Evolutionary conservation across 2,797 vertebrate species (phyloP).

Genomic region (Cossypha niveicapilla): DNA sequence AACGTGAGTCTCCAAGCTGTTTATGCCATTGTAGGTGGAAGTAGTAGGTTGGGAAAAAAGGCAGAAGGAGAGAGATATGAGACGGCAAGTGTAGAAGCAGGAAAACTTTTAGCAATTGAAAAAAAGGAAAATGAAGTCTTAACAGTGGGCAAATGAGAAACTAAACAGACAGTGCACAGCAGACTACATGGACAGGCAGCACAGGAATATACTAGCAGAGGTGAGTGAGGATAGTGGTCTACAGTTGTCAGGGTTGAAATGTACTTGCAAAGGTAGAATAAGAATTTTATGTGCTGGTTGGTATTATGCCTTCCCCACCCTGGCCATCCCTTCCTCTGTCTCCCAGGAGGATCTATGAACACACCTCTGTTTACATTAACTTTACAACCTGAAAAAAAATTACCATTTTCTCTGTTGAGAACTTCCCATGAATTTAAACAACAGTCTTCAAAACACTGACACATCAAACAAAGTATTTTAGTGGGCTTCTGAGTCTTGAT

Average conservation of each 20-base stretch:
- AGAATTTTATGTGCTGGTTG: neutral
- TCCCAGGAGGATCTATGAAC: neutral
- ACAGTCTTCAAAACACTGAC: neutral
- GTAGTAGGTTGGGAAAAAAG: neutral
- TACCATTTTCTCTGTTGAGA: neutral
- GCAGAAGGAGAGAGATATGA: neutral
- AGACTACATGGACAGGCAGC: neutral
- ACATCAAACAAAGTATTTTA: neutral
- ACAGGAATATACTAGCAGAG: neutral
- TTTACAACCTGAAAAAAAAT: neutral
- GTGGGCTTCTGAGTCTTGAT: neutral
- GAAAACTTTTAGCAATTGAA: neutral
- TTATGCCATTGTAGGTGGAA: neutral
- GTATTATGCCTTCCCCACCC: neutral
- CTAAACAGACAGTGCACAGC: neutral
- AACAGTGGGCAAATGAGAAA: neutral
- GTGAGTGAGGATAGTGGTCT: neutral
- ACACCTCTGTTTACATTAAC: neutral
- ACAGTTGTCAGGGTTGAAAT: neutral
- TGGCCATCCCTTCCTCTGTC: neutral
- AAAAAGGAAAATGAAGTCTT: neutral
- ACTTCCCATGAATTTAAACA: neutral
- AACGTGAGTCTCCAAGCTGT: fast-evolving
- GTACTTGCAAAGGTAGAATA: neutral
- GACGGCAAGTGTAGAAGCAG: neutral